Base-by-base conservation (phyloP, 1,140 invertebrate genomes). In the Macrotrachela quadricornifera region DNA sequence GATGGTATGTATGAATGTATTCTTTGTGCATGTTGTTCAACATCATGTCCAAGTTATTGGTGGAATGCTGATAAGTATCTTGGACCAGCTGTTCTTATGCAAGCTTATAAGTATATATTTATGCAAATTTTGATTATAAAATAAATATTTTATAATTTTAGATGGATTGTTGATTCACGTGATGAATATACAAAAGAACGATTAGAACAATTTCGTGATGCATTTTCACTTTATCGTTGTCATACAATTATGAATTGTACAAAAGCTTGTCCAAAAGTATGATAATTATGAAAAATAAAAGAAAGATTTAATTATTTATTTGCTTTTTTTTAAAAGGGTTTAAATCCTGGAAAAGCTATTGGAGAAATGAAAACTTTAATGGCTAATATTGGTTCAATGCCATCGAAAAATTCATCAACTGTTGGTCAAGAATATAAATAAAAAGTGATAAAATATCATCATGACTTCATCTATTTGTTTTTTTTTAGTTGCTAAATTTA, bases 171-270 rank as follows among this genome's bases (percentile, higher is more conserved):
- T 60, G 92, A 97, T 69, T 94, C 88, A 4, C 75, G 92, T 59
- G 92, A 97, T 71, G 79, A 86, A 61, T 79, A 75, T 46, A 78
- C 82, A 3, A 71, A 74, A 2, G 80, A 90, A 62, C 74, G 92
- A 54, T 71, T 97, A 42, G 75, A 79, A 38, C 78, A 79, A 61
- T 71, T 97, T 53, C 78, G 79, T 57, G 88, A 95, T 72, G 81
- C 83, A n/a, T 96, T 83, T 71, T 86, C 83, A 21, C 80, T 94
- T 0, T 97, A 83, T 67, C 77, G 86, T 59, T 97, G 92, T 68
- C 91, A 96, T 66, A 94, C 90, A 10, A 97, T 97, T 67, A 90
- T 95, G 82, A 96, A 96, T 67, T 96, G 91, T 70, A 91, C 88
- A 1, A 79, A 80, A 61, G 88, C 86, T 40, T 96, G 91, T 71